phyloP scores from a whole-genome alignment of 64 coral and sea anemone species.

The Platygyra sinensis region DNA sequence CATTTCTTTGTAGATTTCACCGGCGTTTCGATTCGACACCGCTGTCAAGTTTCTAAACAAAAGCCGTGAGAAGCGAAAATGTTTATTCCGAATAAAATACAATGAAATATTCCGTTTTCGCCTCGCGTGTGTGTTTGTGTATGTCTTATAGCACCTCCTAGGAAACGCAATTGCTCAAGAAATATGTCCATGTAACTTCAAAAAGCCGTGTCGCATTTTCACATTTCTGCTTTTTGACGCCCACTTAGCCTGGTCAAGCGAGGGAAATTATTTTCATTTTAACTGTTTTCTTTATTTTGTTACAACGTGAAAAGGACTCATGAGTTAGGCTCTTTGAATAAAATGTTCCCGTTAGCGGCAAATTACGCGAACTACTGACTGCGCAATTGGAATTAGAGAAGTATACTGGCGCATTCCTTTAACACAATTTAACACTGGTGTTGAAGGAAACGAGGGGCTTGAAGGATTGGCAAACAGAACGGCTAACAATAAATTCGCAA shows the following conservation, averaged over 20 bases:
- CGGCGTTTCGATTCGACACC: no score
- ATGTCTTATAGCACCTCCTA: not conserved
- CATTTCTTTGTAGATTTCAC: no score
- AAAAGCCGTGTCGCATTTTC: not conserved
- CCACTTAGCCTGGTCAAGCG: not conserved
- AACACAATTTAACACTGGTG: not conserved
- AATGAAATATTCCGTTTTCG: not conserved
- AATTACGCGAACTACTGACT: not conserved
- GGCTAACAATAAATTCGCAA: not conserved
- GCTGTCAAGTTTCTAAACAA: no score
- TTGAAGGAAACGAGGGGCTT: not conserved
- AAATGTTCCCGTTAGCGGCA: not conserved
- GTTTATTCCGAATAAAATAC: not conserved
- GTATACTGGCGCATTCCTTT: not conserved
- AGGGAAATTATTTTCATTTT: not conserved
- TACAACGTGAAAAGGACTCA: not conserved
- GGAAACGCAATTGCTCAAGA: not conserved
- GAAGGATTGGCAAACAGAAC: not conserved
- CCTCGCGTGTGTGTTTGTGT: slow-evolving; percentile 5
- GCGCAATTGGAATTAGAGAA: not conserved
- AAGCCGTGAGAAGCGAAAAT: no score
- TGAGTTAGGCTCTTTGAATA: not conserved
- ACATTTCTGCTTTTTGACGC: not conserved
- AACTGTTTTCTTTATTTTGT: not conserved
- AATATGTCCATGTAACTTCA: not conserved